Evolutionary conservation across 2,888 invertebrate genomes (phyloP), one percentile per base, ranked within the genome.

Genomic region (Netelia fuscicornis): DNA sequence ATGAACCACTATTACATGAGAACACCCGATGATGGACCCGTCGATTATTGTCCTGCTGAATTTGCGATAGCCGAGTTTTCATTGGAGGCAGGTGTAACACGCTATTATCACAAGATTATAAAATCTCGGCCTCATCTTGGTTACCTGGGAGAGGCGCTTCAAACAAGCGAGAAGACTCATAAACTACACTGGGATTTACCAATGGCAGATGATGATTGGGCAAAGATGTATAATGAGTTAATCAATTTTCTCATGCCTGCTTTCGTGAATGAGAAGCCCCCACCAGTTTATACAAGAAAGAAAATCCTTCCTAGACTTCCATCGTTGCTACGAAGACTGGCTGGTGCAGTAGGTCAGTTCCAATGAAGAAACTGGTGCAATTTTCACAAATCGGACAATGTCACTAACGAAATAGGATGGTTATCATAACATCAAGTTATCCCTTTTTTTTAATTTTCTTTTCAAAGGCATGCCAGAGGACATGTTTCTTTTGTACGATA

Each of bases 21-120:
- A 67, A 86, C 82, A 68, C 17, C 74, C 11, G 86, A 81, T 25
- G 23, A 72, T 13, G 70, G 48, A 2, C 84, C 83, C 11, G 78
- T 81, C 8, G 79, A 84, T 17, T 95, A 94, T 87, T 91, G 93
- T 17, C 95, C 95, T 0, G 95, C 95, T 0, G 95, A 95, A 90
- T 92, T 95, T 60, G 94, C 95, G 0, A 85, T 95, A 0, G 92
- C 93, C 13, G 92, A 94, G 86, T 95, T 94, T 87, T 94, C 94
- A 0, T 85, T 95, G 0, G 87, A 92, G 62, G 87, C 94, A 1
- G 95, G 95, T 0, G 89, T 94, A 0, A 89, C 85, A 6, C 86
- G 90, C 3, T 70, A 89, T 3, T 92, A 89, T 58, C 94, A 94
- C 62, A 89, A 93, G 0, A 92, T 95, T 8, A 90, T 95, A 0